A percentile compares a stretch with the other conserved stretches of the same genome.
Conservation (phyloP, 2,113 vertebrate species). For the Leptosomus discolor region DNA sequence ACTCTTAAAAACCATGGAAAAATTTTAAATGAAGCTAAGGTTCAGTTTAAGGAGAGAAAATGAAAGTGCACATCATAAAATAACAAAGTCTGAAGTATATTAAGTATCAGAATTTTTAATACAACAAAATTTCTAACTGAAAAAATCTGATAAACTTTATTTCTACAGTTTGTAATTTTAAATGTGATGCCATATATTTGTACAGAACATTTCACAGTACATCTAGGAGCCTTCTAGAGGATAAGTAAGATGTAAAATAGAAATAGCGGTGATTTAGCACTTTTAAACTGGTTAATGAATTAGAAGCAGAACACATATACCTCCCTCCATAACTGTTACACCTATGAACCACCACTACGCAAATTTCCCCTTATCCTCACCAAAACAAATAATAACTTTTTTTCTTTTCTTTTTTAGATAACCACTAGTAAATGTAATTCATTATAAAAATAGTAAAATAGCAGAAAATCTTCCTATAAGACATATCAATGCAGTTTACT, state of each 20-base stretch:
- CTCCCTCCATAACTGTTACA: rapidly evolving
- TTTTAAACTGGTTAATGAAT: not conserved
- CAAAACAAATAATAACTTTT: not conserved
- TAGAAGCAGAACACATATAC: not conserved
- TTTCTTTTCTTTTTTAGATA: not conserved
- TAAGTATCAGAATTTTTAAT: not conserved
- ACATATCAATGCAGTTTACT: not conserved
- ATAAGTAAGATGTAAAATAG: not conserved
- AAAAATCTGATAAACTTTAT: not conserved
- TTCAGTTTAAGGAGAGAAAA: not conserved
- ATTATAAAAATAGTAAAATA: not conserved
- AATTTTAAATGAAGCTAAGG: not conserved
- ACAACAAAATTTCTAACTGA: not conserved
- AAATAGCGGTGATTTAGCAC: not conserved
- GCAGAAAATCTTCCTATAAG: not conserved
- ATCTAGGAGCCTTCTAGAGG: not conserved
- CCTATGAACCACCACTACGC: not conserved
- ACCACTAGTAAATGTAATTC: not conserved
- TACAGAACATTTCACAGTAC: not conserved
- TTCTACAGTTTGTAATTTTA: rapidly evolving
- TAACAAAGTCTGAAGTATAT: not conserved
- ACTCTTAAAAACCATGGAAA: not conserved
- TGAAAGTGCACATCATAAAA: not conserved
- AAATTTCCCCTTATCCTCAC: not conserved
- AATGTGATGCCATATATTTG: not conserved